Evolutionary conservation across 2,113 vertebrate genomes (phyloP).

Genomic region (Donacobius atricapilla): DNA sequence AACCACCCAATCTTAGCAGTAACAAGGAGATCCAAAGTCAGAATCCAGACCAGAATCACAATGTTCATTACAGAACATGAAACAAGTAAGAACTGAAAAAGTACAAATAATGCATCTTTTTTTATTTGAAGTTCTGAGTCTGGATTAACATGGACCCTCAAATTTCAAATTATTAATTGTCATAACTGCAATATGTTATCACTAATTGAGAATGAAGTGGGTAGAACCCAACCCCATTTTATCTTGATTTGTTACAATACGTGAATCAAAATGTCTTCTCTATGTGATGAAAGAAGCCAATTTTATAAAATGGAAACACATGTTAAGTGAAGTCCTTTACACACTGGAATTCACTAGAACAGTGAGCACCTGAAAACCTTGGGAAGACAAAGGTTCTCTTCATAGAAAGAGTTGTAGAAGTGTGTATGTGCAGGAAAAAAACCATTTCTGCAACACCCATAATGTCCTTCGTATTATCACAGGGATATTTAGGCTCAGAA

Average conservation of each 20-base stretch:
- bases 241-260: neutral
- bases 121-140: neutral
- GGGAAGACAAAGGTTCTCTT: neutral
- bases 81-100: neutral
- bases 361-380: neutral
- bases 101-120: neutral
- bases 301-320: neutral
- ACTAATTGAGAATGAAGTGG: neutral
- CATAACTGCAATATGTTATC: neutral
- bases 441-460: neutral
- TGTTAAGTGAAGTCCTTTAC: neutral
- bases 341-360: neutral
- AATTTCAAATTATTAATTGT: neutral
- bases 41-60: neutral
- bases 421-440: neutral
- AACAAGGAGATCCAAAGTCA: neutral
- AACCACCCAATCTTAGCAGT: neutral
- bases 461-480: neutral
- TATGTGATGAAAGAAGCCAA: neutral
- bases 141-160: neutral
- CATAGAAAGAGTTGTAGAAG: neutral
- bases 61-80: neutral
- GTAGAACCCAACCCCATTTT: fast-evolving
- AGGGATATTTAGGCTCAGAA: neutral
- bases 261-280: neutral